Conservation (phyloP, 2,797 vertebrate species). For the Bovichtus variegatus region DNA sequence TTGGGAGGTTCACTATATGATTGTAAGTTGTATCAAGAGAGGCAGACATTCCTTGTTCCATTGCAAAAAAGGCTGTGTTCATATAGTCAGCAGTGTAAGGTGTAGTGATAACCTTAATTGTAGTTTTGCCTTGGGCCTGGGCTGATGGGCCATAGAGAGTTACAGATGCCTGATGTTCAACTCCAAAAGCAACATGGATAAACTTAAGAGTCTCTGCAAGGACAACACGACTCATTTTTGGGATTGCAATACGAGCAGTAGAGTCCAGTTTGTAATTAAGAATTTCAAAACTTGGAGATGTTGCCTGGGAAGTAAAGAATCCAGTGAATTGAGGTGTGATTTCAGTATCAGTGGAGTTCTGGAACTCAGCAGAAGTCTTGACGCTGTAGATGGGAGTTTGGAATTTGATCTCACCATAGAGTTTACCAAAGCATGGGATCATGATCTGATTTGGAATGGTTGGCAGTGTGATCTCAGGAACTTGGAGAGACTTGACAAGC, state of each 20-base stretch:
- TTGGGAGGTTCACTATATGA: conserved; percentile 86
- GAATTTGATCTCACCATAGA: conserved; percentile 88
- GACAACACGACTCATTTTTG: conserved; percentile 84
- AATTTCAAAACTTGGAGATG: conserved; percentile 81
- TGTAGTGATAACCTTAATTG: conserved; percentile 79
- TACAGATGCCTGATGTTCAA: conserved; percentile 88
- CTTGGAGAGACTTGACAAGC: conserved; percentile 83
- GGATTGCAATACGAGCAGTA: conserved; percentile 86
- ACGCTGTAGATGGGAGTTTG: conserved; percentile 89
- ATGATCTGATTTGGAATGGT: conserved; percentile 84
- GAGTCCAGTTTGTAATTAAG: conserved; percentile 89
- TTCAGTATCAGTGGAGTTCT: conserved; percentile 85
- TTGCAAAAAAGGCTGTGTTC: conserved; percentile 83
- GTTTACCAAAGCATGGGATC: conserved; percentile 91
- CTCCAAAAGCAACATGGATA: conserved; percentile 80
- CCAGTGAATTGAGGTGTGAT: conserved; percentile 86
- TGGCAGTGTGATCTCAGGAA: conserved; percentile 92
- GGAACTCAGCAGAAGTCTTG: conserved; percentile 85
- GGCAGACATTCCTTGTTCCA: conserved; percentile 86
- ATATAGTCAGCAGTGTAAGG: conserved; percentile 85
- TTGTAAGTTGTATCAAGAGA: conserved; percentile 86
- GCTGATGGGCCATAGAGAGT: conserved; percentile 82
- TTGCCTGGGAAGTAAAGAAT: conserved; percentile 84
- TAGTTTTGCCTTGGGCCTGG: conserved; percentile 87
- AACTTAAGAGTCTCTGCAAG: conserved; percentile 89